These are phyloP conservation scores for Hyalella azteca DNA, from an alignment of 2,888 invertebrate genomes.

Conservation along the genomic window DNA sequence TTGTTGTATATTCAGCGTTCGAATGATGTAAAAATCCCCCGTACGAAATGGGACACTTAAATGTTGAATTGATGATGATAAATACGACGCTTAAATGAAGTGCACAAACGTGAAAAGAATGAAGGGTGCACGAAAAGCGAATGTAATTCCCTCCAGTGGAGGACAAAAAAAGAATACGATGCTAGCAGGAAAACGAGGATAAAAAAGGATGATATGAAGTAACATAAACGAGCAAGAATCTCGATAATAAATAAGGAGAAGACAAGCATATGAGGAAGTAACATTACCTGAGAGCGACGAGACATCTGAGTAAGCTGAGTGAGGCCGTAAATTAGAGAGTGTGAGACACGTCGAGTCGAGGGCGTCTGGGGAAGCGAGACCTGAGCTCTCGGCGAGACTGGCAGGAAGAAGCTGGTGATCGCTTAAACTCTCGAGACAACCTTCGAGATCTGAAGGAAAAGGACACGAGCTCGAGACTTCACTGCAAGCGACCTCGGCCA, in stretches of 20 bases:
- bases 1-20: too few relatives aligned
- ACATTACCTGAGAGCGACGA: constrained; percentile 32
- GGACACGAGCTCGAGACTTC: constrained; percentile 21
- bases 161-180: too few relatives aligned
- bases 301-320: constrained; percentile 30
- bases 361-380: constrained; percentile 9
- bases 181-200: too few relatives aligned
- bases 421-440: constrained; percentile 2
- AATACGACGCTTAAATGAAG: too few relatives aligned
- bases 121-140: too few relatives aligned
- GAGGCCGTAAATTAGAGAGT: constrained; percentile 3
- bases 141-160: too few relatives aligned
- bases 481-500: constrained; percentile 9
- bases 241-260: background rate
- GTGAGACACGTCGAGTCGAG: constrained; percentile 17
- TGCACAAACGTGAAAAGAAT: too few relatives aligned
- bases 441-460: constrained; percentile 19
- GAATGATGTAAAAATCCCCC: too few relatives aligned
- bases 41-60: too few relatives aligned
- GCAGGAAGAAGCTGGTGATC: constrained; percentile 1
- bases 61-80: too few relatives aligned
- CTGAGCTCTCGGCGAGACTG: background rate
- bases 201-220: too few relatives aligned
- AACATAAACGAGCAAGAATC: too few relatives aligned
- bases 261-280: background rate